phyloP scores from a whole-genome alignment of 2,113 vertebrate species.

The Catagonus wagneri region DNA sequence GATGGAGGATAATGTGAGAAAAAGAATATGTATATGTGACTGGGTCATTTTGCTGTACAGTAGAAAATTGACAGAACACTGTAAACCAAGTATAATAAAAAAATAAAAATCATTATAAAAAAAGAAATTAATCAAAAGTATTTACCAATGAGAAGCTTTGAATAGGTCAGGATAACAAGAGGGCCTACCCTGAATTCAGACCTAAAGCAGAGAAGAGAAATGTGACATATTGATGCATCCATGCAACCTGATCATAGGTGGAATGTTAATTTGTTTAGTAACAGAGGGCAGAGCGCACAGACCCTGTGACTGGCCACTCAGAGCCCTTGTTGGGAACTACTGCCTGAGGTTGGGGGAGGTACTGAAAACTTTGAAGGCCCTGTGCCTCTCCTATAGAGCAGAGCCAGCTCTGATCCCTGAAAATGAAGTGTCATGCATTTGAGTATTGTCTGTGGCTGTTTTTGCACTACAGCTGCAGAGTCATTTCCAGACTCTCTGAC shows the following conservation, averaged over 20 bases:
- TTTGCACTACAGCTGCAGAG: neutral
- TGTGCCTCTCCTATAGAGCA: neutral
- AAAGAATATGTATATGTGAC: no score
- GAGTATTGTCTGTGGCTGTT: neutral
- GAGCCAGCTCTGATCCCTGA: neutral
- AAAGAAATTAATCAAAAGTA: neutral
- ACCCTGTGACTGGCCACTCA: neutral
- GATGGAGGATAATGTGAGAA: no score
- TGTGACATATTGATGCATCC: neutral
- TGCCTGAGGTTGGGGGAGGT: neutral
- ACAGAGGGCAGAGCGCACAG: neutral
- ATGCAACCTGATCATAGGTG: neutral
- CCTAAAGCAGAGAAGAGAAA: neutral
- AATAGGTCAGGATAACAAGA: neutral
- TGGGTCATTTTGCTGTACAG: no score
- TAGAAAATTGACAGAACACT: no score
- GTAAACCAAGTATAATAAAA: no score
- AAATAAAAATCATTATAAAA: no score
- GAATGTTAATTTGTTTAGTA: neutral
- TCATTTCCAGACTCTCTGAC: neutral
- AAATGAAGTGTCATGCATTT: neutral
- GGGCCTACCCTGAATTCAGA: neutral
- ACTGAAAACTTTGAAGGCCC: neutral
- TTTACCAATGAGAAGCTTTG: neutral
- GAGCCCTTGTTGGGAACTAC: neutral